Evolutionary conservation across 2,888 invertebrate genomes (phyloP).

Genomic region (Resseliella maxima): DNA sequence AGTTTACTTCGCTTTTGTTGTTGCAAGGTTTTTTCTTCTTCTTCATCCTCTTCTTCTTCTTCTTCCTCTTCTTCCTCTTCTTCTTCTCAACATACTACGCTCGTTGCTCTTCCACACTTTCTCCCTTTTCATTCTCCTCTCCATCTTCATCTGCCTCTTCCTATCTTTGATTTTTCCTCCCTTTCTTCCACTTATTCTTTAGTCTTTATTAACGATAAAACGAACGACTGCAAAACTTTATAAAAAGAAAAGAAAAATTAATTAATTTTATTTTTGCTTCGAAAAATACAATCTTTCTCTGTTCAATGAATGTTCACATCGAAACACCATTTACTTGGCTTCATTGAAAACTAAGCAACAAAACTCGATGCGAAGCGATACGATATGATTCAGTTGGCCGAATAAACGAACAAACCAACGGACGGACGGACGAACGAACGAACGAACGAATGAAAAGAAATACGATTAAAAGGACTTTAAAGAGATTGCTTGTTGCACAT

Average conservation of each 20-base stretch:
- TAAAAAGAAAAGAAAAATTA: not conserved
- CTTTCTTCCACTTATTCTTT: no score
- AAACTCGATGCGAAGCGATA: not conserved
- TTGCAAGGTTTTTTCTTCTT: not conserved
- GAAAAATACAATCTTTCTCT: not conserved
- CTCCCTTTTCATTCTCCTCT: not conserved
- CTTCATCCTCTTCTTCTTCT: not conserved
- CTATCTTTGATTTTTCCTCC: not conserved
- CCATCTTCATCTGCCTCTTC: not conserved
- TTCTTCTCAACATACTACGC: no score
- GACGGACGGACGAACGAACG: not conserved
- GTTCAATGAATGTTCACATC: not conserved
- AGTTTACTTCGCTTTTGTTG: not conserved
- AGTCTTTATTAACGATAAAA: slow-evolving; percentile 33
- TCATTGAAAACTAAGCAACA: slow-evolving; percentile 36
- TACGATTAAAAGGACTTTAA: slow-evolving; percentile 37
- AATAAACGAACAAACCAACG: not conserved
- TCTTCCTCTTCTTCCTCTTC: no score
- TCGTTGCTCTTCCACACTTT: no score
- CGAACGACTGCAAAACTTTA: not conserved
- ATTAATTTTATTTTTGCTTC: slow-evolving; percentile 33
- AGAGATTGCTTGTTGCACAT: slow-evolving; percentile 36
- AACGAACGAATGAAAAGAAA: not conserved
- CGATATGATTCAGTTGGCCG: not conserved
- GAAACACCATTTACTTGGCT: not conserved